phyloP scores from a whole-genome alignment of 2,797 vertebrate species.

The Parauchenoglanis ngamensis region DNA sequence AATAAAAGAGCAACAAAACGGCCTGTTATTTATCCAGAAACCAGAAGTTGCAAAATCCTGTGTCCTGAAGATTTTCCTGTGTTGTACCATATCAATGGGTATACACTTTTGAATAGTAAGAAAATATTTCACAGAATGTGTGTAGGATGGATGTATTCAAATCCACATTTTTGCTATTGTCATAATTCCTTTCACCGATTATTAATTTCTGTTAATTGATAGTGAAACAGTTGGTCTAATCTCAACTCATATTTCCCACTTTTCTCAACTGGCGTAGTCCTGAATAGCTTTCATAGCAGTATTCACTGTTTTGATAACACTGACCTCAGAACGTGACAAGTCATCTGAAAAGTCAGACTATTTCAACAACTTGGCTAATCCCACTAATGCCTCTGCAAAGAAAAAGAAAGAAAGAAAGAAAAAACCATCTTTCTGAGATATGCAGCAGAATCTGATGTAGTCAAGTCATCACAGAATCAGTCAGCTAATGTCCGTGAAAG shows the following conservation, averaged over 20 bases:
- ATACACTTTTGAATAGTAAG: background rate
- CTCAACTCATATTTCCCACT: background rate
- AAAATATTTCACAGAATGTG: background rate
- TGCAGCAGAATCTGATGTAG: background rate
- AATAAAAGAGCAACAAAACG: background rate
- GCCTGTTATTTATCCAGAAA: background rate
- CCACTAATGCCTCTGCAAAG: constrained; percentile 3
- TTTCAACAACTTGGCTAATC: background rate
- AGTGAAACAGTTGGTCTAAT: background rate
- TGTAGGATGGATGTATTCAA: background rate
- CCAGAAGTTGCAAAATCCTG: background rate
- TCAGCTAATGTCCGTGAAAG: background rate
- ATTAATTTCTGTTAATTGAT: background rate
- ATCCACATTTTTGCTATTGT: background rate
- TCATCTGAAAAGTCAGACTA: background rate
- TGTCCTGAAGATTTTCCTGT: background rate
- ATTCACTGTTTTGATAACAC: background rate
- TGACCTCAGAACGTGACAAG: background rate
- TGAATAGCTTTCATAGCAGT: background rate
- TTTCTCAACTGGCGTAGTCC: background rate
- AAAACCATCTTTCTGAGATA: constrained; percentile 1
- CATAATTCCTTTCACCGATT: background rate
- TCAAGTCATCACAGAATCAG: constrained; percentile 7
- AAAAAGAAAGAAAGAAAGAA: background rate
- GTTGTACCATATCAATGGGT: background rate